Percentiles rank a stretch among this genome's conserved stretches.
Evolutionary conservation across 2,888 invertebrate genomes (phyloP).

Genomic region (Campoplex nolae): DNA sequence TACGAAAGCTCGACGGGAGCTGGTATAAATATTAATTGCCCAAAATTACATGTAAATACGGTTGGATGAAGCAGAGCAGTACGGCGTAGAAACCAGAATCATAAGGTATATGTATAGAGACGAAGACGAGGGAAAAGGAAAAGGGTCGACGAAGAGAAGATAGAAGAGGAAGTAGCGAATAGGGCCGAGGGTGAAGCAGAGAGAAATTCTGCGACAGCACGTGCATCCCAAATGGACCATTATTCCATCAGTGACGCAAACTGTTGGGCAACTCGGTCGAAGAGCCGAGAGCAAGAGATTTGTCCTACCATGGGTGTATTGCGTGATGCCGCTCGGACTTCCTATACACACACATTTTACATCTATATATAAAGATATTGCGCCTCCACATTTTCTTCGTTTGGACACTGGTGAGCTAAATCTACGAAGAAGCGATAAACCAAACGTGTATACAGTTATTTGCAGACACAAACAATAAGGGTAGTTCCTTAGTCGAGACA

Average conservation of each 20-base stretch:
- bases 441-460: slow-evolving; percentile 15
- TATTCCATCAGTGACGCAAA: slow-evolving; percentile 83
- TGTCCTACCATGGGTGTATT: slow-evolving; percentile 50
- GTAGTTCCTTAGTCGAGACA: slow-evolving; percentile 38
- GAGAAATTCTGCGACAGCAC: slow-evolving; percentile 77
- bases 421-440: slow-evolving; percentile 30
- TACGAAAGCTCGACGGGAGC: slow-evolving; percentile 68
- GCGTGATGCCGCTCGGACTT: slow-evolving; percentile 17
- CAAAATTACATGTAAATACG: slow-evolving; percentile 83
- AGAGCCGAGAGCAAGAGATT: slow-evolving; percentile 70
- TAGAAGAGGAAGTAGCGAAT: slow-evolving; percentile 53
- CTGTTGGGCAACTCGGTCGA: slow-evolving; percentile 82
- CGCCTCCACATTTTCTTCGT: slow-evolving; percentile 50
- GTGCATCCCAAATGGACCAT: slow-evolving; percentile 83
- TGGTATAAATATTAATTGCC: slow-evolving; percentile 83
- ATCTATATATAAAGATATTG: background rate
- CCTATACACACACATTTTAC: background rate
- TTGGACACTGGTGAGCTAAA: slow-evolving; percentile 35
- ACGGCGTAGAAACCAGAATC: slow-evolving; percentile 30
- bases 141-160: slow-evolving; percentile 42
- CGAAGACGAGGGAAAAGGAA: slow-evolving; percentile 22
- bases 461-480: slow-evolving; percentile 32
- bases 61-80: slow-evolving; percentile 70
- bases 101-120: slow-evolving; percentile 15
- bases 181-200: slow-evolving; percentile 46